A percentile compares a stretch with the other conserved stretches of the same genome.
Evolutionary conservation across 2,888 invertebrate genomes (phyloP).

Genomic region (Stegana nigrithorax): DNA sequence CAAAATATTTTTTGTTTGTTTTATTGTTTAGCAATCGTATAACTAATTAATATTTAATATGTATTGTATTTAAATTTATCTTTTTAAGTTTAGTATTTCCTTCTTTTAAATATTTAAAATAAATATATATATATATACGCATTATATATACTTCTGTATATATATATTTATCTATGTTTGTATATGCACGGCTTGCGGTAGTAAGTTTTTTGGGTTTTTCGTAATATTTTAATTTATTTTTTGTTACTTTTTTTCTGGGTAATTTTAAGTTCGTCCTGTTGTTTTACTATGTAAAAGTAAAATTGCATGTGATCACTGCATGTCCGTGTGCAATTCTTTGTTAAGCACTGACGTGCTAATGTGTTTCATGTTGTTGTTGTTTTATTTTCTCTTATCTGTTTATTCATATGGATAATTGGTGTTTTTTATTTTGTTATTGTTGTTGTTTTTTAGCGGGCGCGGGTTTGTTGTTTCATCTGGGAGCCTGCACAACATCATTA

Average conservation of each 20-base stretch:
- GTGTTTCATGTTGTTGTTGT: slow-evolving; percentile 2
- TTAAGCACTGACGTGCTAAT: too few species aligned
- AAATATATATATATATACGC: slow-evolving; percentile 42
- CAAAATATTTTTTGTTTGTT: slow-evolving; percentile 25
- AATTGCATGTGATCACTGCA: too few species aligned
- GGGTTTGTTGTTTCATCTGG: slow-evolving; percentile 23
- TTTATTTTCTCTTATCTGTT: slow-evolving; percentile 30
- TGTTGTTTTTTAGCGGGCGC: slow-evolving; percentile 38
- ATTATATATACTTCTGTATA: slow-evolving; percentile 22
- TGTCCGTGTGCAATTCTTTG: too few species aligned
- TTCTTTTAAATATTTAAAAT: slow-evolving; percentile 42
- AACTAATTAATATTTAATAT: slow-evolving; percentile 12
- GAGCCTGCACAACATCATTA: slow-evolving; percentile 53
- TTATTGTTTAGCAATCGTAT: slow-evolving; percentile 6
- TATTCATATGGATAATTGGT: slow-evolving; percentile 41
- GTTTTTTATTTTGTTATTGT: slow-evolving; percentile 31
- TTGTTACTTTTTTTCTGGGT: too few species aligned
- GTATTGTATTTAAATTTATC: background rate
- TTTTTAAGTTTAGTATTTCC: slow-evolving; percentile 8
- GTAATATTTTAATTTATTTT: background rate
- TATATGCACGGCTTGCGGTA: slow-evolving; percentile 19
- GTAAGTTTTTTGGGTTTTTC: background rate
- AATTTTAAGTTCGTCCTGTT: background rate
- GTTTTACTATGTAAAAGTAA: too few species aligned
- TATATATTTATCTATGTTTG: slow-evolving; percentile 34